Percentiles rank a stretch among this genome's conserved stretches.
Evolutionary conservation across 2,888 invertebrate species (phyloP).

Genomic region (Disparrhopalites patrizii): DNA sequence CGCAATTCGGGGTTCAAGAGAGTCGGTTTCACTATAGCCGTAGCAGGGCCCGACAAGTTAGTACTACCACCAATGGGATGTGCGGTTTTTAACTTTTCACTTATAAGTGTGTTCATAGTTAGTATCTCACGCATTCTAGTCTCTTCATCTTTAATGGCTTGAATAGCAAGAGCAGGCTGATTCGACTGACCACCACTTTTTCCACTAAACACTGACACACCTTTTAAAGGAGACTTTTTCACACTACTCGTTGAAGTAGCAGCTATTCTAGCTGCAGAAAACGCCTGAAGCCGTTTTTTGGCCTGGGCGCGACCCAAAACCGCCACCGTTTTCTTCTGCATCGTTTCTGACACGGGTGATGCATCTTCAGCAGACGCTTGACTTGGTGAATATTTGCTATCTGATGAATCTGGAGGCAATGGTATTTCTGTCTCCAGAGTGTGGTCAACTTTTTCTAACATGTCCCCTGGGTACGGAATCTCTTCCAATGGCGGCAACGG

Average conservation of each 20-base stretch:
- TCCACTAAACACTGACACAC: constrained; percentile 43
- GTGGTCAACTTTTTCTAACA: neutral
- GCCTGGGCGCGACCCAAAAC: constrained; percentile 52
- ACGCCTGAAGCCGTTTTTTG: constrained; percentile 53
- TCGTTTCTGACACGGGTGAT: constrained; percentile 34
- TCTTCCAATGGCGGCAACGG: constrained; percentile 2
- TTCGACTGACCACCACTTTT: constrained; percentile 13
- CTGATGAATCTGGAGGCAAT: constrained; percentile 41
- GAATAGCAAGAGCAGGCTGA: constrained; percentile 41
- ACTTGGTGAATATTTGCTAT: constrained; percentile 46
- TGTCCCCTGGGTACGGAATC: constrained; percentile 12
- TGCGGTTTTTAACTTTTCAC: constrained; percentile 46
- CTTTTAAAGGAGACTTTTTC: constrained; percentile 41
- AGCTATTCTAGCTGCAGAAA: constrained; percentile 51
- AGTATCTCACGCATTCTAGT: constrained; percentile 47
- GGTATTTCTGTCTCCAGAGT: constrained; percentile 36
- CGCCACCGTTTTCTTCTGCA: constrained; percentile 27
- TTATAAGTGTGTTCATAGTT: constrained; percentile 42
- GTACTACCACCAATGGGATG: constrained; percentile 15
- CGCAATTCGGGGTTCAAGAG: constrained; percentile 27
- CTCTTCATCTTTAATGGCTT: constrained; percentile 45
- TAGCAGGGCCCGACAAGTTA: constrained; percentile 30
- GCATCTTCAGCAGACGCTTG: constrained; percentile 41
- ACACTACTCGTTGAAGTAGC: constrained; percentile 32
- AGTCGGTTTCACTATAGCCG: constrained; percentile 44